A percentile compares a stretch with the other conserved stretches of the same genome.
Evolutionary conservation across 2,797 vertebrate genomes (phyloP).

Genomic region (Chaunax sp.): DNA sequence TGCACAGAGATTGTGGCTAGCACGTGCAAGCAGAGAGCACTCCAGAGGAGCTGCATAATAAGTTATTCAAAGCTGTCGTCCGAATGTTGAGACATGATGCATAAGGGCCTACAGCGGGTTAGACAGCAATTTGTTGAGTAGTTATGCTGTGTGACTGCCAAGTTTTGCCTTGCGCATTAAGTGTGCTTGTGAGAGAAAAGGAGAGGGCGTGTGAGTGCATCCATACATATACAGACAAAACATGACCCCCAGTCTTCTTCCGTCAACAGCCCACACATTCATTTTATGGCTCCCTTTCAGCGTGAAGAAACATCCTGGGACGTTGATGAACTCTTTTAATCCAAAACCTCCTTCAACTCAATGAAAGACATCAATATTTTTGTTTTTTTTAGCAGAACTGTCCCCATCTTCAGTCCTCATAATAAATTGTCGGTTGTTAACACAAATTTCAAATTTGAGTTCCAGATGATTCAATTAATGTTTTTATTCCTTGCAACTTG

Average conservation of each 20-base stretch:
- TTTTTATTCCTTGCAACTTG: background rate
- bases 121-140: constrained; percentile 75
- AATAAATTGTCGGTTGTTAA: background rate
- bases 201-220: constrained; percentile 13
- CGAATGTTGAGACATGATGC: constrained; percentile 66
- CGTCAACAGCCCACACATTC: constrained; percentile 8
- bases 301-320: constrained; percentile 18
- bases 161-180: constrained; percentile 37
- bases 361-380: background rate
- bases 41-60: constrained; percentile 74
- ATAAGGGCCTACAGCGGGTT: constrained; percentile 47
- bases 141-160: constrained; percentile 68
- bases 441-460: constrained; percentile 1
- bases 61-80: constrained; percentile 72
- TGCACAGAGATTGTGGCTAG: constrained; percentile 61
- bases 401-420: constrained; percentile 9
- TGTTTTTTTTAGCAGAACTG: background rate
- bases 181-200: constrained; percentile 14
- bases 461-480: background rate
- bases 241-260: constrained; percentile 38
- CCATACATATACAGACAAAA: constrained; percentile 60
- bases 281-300: constrained; percentile 22
- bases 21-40: constrained; percentile 72
- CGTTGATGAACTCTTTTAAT: constrained; percentile 22
- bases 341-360: background rate